Evolutionary conservation across 1,140 invertebrate species (phyloP), one percentile per base, ranked within the genome.

Genomic region (Drosophila repleta): DNA sequence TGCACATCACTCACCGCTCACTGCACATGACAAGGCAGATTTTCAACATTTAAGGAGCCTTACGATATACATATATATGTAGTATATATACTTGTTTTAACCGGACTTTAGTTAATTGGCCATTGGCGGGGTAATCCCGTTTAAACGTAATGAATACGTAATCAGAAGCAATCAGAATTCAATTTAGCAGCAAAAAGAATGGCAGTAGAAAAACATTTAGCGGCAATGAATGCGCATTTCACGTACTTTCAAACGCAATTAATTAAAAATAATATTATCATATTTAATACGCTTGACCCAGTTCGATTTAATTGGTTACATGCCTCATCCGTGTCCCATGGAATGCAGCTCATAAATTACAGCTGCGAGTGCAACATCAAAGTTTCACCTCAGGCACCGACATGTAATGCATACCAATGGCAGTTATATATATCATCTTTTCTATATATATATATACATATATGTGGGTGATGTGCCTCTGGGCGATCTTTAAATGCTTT

Each of bases 21-120:
- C 79, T 87, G 83, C 83, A 85, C 82, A 85, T 80, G 82, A 85
- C 81, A 45, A 74, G 65, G 58, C 65, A 74, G 56, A 74, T 85
- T 75, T 61, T 53, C 10, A 52, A 61, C 55, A 52, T 46, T 62
- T 20, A 53, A 68, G 56, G 43, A 61, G 15, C 55, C 57, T 49
- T 17, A 2, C 21, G 8, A 11, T 3, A n/a, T 39, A 55, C 11
- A n/a, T 39, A 39, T 13, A 55, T 29, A 20, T 18, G 8, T 1
- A 21, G n/a, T 29, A 10, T 29, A 1, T 21, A 20, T 21, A 60
- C 4, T n/a, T 35, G 51, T 32, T 18, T 39, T 46, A 39, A 60
- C n/a, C 48, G 68, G 32, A 60, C 48, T 29, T 24, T 39, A 37
- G 39, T 26, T 67, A 72, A 67, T 67, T 67, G 69, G 21, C 56